Percentiles rank a stretch among this genome's conserved stretches.
These are phyloP conservation scores for Hipposideros larvatus DNA, from an alignment of 2,797 vertebrate genomes.

Conservation along the genomic window DNA sequence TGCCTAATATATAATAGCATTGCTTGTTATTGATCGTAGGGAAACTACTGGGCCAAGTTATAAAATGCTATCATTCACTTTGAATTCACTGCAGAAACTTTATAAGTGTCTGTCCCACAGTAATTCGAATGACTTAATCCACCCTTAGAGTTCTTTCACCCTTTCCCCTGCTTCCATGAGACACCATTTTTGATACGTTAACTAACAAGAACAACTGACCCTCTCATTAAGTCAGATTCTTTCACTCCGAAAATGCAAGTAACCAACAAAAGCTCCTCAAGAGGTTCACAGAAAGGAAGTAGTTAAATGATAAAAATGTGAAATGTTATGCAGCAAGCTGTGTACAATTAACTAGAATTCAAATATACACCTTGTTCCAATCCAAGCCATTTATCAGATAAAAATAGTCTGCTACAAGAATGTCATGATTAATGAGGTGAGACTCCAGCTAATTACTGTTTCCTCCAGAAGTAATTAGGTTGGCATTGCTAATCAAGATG, in stretches of 20 bases:
- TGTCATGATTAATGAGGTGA: slow-evolving; percentile 99
- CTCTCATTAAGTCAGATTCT: slow-evolving; percentile 63
- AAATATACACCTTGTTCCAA: slow-evolving; percentile 95
- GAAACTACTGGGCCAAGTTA: background rate
- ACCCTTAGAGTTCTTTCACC: background rate
- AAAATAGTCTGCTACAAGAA: slow-evolving; percentile 97
- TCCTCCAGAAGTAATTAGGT: slow-evolving; percentile 99
- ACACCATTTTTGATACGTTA: slow-evolving; percentile 63
- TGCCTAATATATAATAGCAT: background rate
- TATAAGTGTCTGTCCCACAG: background rate
- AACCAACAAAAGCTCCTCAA: slow-evolving; percentile 72
- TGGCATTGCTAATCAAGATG: slow-evolving; percentile 96
- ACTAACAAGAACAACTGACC: slow-evolving; percentile 75
- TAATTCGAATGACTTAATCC: slow-evolving; percentile 17
- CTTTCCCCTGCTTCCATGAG: slow-evolving; percentile 44
- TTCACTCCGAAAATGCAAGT: slow-evolving; percentile 55
- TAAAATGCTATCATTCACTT: slow-evolving; percentile 4
- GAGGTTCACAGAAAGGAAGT: slow-evolving; percentile 87
- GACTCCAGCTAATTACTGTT: slow-evolving; percentile 99
- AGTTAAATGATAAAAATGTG: slow-evolving; percentile 90
- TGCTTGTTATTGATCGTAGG: background rate
- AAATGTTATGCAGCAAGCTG: slow-evolving; percentile 91
- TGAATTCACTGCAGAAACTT: background rate
- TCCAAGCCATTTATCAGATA: slow-evolving; percentile 98
- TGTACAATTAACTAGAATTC: slow-evolving; percentile 97